These are phyloP conservation scores for Tolmerus cingulatus DNA, from an alignment of 2,888 invertebrate species.

Conservation along the genomic window DNA sequence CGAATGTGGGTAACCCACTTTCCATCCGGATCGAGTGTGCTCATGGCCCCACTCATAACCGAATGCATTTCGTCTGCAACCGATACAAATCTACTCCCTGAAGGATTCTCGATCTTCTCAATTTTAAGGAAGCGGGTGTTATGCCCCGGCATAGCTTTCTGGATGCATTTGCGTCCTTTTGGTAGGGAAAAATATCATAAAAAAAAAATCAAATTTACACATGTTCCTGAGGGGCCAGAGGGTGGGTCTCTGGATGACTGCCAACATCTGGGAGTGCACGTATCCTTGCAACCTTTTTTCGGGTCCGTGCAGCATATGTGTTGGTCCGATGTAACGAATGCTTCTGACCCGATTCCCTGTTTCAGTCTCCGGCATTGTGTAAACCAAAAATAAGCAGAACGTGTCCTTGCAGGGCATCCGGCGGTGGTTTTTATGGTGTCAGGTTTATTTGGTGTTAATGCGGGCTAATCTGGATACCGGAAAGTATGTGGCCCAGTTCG, in stretches of 20 bases:
- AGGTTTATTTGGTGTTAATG: constrained; percentile 21
- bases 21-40: not conserved
- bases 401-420: not conserved
- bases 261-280: not conserved
- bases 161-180: not conserved
- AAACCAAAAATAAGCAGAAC: constrained; percentile 8
- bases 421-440: not conserved
- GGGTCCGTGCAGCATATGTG: not conserved
- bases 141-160: not conserved
- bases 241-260: not conserved
- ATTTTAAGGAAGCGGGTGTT: not conserved
- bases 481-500: not conserved
- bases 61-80: not conserved
- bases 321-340: constrained; percentile 5
- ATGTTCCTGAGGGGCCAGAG: not conserved
- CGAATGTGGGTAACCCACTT: not conserved
- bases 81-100: not conserved
- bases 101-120: not conserved
- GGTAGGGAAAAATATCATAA: not conserved
- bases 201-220: constrained; percentile 13
- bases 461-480: not conserved
- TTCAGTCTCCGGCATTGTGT: not conserved
- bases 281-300: not conserved
- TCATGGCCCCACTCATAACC: not conserved
- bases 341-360: constrained; percentile 1